Base-by-base conservation (phyloP, 2,797 vertebrate genomes). In the Eulemur mongoz region DNA sequence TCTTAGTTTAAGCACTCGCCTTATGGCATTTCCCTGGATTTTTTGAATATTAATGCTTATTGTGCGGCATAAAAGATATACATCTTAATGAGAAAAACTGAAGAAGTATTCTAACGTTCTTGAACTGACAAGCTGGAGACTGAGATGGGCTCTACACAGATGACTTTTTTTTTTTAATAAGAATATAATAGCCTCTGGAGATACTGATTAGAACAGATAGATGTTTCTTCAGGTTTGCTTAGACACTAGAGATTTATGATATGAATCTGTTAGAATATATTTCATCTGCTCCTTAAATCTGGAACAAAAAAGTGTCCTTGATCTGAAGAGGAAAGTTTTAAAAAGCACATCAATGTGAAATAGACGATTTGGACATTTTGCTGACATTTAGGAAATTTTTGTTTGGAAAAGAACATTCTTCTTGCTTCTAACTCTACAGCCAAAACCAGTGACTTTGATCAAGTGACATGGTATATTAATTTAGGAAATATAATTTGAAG, bases 241-340 rank as follows among this genome's bases (percentile, higher is more conserved):
- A 87, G 94, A 97, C 83, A 85, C 82, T 91, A 54, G 50, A 97
- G 96, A 93, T 91, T 96, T 97, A 96, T 92, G 27, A 91, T 93
- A 94, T 94, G 79, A 98, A 98, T 97, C 89, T 79, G 97, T 98
- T 96, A 96, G 88, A 98, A 97, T 76, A 84, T 73, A 82, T 95
- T 97, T 97, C 87, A 82, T 96, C 91, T 97, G 61, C 92, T 92
- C 54, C 95, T 95, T 93, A 96, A 96, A 92, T 97, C 57, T 96
- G 86, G 95, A 97, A 97, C 50, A 90, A 96, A 98, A 81, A 84
- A 80, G 10, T 84, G 80, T 25, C 90, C 75, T 98, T 98, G 93
- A 95, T 91, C 94, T 61, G 0, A 93, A 90, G 91, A 96, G 0
- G 0, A 90, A 96, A 83, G 38, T 96, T 97, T 95, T 95, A 40